Evolutionary conservation across 2,797 vertebrate species (phyloP), one percentile per base, ranked within the genome.

Genomic region (Pantherophis alleghaniensis): DNA sequence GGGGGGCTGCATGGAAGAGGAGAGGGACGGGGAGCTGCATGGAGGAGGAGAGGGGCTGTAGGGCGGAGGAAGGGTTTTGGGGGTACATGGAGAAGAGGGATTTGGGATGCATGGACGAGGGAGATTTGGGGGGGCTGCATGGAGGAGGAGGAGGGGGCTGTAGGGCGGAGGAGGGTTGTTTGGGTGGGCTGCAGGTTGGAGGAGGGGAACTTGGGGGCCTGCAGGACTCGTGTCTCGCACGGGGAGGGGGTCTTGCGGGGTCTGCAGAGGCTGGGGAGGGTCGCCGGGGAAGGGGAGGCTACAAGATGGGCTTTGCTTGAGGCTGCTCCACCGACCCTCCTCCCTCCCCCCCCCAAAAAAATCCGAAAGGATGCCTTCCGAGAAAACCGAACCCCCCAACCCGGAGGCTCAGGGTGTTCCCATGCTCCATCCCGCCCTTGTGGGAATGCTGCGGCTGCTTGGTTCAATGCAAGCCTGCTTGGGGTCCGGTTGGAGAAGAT

Each of bases 11-110:
- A 24, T n/a, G 55, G 55, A 5, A 20, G 20, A 1, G 0, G 59
- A 9, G 20, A 32, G 32, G 10, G 51, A 51, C 6, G 20, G 32
- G 57, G 56, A 7, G 14, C 14, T 57, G 16, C 5, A 24, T 4
- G 59, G 20, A 1, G 0, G 59, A 9, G 20, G 59, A 60, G 59
- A 2, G 12, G 47, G 47, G 1, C 22, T 47, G 56, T 18, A 59
- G 57, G 57, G 4, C 1, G 20, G 12, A 57, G 10, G 55, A 9
- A 14, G 4, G 14, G 4, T 5, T 59, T 59, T 26, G 87, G 55
- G 86, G 26, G 2, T 42, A 10, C 37, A 24, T 1, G 59, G 22
- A 5, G 0, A 22, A 9, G 7, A 22, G 4, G 57, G 1, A 2
- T 22, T 59, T 5, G 57, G 59, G 20, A 20, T 6, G 7, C 22